Evolutionary conservation across 2,888 invertebrate genomes (phyloP).

Genomic region (Brachypalpus laphriformis): DNA sequence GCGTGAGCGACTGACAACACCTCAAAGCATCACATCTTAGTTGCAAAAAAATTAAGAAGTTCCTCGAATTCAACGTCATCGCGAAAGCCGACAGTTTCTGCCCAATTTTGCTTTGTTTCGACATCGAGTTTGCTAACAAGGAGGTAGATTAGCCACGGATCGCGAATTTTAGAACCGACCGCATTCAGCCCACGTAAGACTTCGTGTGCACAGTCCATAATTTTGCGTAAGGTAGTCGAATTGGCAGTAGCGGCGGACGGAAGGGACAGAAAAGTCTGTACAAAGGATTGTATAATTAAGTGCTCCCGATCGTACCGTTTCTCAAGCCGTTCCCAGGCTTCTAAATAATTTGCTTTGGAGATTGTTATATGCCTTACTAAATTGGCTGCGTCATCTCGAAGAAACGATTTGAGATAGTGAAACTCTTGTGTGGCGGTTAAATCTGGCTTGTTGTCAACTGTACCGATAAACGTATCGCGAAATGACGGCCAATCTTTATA

Average conservation of each 20-base stretch:
- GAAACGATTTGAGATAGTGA: conserved; percentile 49
- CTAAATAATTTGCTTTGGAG: conserved; percentile 31
- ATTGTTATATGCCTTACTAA: conserved; percentile 37
- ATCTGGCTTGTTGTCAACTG: conserved; percentile 31
- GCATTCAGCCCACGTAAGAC: conserved; percentile 45
- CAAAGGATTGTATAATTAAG: conserved; percentile 32
- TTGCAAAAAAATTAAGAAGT: no score
- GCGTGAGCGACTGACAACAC: no score
- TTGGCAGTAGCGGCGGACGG: not conserved
- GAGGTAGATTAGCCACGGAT: conserved; percentile 54
- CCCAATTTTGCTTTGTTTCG: no score
- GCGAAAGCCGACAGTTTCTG: no score
- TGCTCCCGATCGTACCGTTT: conserved; percentile 23
- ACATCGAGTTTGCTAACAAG: conserved; percentile 40
- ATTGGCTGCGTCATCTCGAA: no score
- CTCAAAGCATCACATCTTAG: no score
- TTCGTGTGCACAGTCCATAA: conserved; percentile 31
- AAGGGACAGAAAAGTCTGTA: conserved; percentile 24
- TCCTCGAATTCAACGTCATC: no score
- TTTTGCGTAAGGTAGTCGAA: not conserved
- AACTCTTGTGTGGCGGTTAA: conserved; percentile 48
- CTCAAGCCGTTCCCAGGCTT: conserved; percentile 35
- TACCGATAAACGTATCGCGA: conserved; percentile 28
- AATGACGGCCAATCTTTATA: conserved; percentile 47
- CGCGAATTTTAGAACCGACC: conserved; percentile 31